Base-by-base conservation (phyloP, 1,140 invertebrate species). In the Ceratosolen fusciceps region DNA sequence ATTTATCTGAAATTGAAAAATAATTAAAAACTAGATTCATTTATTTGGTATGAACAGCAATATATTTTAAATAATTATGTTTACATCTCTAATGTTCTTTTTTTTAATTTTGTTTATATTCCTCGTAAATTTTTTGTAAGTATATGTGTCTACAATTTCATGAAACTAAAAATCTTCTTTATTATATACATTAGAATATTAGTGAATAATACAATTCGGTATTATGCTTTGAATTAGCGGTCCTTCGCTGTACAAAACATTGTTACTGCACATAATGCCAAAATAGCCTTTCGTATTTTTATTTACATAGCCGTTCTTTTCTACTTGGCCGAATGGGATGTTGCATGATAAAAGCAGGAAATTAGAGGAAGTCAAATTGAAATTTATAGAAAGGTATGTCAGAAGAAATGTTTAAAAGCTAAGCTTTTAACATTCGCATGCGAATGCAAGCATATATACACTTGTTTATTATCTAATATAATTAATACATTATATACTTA, bases 191-290 rank as follows among this genome's bases (percentile, higher is more conserved):
- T 70, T 43, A 79, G 80, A 60, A 82, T 79, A 77, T 82, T 82
- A 83, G 84, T 86, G 83, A 86, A 81, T 80, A 80, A 82, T 85
- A 83, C 85, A 84, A 83, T 77, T 80, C 79, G 67, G 79, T 62
- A 75, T 68, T 74, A 76, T 29, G 82, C 80, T 85, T 83, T 83
- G 85, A 85, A 88, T 86, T 86, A 84, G 72, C 73, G 60, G 29
- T 62, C 74, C 77, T 65, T 77, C 74, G 71, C 58, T 76, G 74
- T 80, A 76, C 83, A 84, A 84, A 80, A 82, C 81, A 82, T 80
- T 75, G 77, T 74, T n/a, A 65, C 58, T 78, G 4, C 76, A 80
- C 80, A 60, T 80, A 70, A 79, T 24, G 54, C 56, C 78, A 74
- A 83, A 84, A 83, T 81, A 24, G 68, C 75, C 39, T 49, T 65